phyloP scores from a whole-genome alignment of 1,140 invertebrate species.

The Leptestheria dahalacensis region DNA sequence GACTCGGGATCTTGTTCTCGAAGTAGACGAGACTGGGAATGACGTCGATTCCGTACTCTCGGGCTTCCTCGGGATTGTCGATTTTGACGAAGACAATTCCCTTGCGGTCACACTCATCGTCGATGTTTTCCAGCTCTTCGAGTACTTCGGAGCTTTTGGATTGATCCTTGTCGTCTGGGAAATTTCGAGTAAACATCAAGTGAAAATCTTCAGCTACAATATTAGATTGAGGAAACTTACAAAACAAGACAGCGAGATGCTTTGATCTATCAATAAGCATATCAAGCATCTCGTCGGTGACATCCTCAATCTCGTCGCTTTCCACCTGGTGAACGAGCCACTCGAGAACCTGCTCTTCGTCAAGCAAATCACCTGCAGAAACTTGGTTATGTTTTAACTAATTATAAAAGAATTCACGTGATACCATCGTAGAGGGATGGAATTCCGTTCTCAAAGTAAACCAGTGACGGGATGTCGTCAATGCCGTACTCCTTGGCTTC shows the following conservation, averaged over 20 bases:
- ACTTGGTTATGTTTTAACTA: slow-evolving; percentile 27
- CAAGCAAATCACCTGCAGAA: slow-evolving; percentile 79
- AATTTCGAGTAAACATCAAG: slow-evolving; percentile 22
- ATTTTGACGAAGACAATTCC: slow-evolving; percentile 85
- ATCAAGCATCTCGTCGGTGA: slow-evolving; percentile 85
- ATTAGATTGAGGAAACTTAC: slow-evolving; percentile 40
- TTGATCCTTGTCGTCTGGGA: slow-evolving; percentile 75
- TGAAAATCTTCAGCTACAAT: background rate
- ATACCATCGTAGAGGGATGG: slow-evolving; percentile 79
- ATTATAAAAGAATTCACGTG: too few species aligned
- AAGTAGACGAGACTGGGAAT: slow-evolving; percentile 71
- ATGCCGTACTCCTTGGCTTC: slow-evolving; percentile 73
- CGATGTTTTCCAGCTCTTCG: slow-evolving; percentile 83
- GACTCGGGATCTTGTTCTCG: slow-evolving; percentile 66
- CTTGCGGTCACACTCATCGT: slow-evolving; percentile 78
- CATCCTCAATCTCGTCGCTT: slow-evolving; percentile 87
- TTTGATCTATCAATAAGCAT: slow-evolving; percentile 73
- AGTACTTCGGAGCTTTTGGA: slow-evolving; percentile 69
- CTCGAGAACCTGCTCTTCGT: slow-evolving; percentile 78
- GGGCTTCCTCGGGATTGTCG: slow-evolving; percentile 73
- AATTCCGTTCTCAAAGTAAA: slow-evolving; percentile 85
- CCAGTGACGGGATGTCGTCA: slow-evolving; percentile 64
- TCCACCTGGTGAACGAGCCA: slow-evolving; percentile 72
- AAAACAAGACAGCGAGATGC: slow-evolving; percentile 78
- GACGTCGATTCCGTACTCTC: slow-evolving; percentile 79